Percentiles rank a stretch among this genome's conserved stretches.
Evolutionary conservation across 2,888 invertebrate genomes (phyloP).

Genomic region (Gastracanthus pulcherrimus): DNA sequence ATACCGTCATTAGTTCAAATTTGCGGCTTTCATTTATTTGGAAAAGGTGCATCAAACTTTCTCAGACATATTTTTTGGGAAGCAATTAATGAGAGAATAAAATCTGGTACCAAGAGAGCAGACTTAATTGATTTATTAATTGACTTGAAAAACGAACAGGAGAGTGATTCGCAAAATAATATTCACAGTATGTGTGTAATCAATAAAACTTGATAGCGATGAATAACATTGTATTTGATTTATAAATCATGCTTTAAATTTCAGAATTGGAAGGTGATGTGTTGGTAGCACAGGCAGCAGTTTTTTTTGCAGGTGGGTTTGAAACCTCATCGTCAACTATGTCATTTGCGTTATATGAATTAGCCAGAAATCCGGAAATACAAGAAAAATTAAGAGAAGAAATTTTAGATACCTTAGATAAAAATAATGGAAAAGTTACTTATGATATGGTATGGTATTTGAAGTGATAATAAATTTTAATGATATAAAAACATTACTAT

Average conservation of each 20-base stretch:
- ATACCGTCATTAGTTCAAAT: constrained; percentile 74
- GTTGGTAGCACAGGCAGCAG: constrained; percentile 67
- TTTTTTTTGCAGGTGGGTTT: constrained; percentile 70
- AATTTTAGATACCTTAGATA: constrained; percentile 60
- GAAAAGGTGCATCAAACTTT: constrained; percentile 71
- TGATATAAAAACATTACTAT: no score
- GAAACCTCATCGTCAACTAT: constrained; percentile 69
- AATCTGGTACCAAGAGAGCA: constrained; percentile 73
- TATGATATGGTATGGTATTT: constrained; percentile 70
- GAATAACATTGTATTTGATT: background rate
- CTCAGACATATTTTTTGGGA: constrained; percentile 76
- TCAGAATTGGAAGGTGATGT: constrained; percentile 69
- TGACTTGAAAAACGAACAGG: constrained; percentile 71
- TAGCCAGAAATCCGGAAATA: constrained; percentile 65
- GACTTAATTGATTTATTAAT: constrained; percentile 79
- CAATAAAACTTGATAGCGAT: background rate
- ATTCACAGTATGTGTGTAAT: background rate
- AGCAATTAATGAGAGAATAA: constrained; percentile 75
- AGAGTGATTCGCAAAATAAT: constrained; percentile 50
- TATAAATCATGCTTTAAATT: background rate
- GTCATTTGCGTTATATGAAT: constrained; percentile 67
- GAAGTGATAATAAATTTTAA: no score
- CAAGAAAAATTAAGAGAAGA: constrained; percentile 66
- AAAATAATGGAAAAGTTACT: constrained; percentile 64
- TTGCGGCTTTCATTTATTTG: constrained; percentile 74